Conservation (phyloP, 2,888 invertebrate genomes). For the Drosophila heteroneura region DNA sequence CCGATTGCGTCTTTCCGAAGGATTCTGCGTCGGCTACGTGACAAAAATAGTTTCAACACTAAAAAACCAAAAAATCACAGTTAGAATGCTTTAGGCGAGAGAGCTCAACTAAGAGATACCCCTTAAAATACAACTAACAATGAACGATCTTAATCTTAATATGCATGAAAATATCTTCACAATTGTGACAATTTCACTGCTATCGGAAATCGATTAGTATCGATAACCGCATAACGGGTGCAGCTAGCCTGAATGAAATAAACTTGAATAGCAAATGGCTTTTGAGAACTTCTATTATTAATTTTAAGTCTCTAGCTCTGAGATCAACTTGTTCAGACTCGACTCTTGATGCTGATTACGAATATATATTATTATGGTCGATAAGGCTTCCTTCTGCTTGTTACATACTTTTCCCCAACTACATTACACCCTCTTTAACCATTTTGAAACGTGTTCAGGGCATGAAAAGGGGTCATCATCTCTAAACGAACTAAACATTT, state of each 20-base stretch:
- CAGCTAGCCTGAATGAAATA: background rate
- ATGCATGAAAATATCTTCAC: background rate
- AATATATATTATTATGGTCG: background rate
- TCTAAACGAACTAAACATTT: background rate
- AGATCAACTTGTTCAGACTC: background rate
- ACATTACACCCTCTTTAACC: background rate
- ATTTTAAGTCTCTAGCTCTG: background rate
- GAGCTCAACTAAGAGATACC: background rate
- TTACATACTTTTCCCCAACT: background rate
- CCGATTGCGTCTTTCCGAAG: conserved; percentile 19
- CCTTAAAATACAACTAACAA: background rate
- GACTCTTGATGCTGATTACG: background rate
- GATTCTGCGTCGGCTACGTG: conserved; percentile 7
- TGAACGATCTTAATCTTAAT: background rate
- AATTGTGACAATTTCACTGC: background rate
- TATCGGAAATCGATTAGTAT: background rate
- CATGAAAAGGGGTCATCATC: background rate
- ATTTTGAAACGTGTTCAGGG: background rate
- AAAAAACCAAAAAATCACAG: background rate
- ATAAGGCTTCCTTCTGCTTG: background rate
- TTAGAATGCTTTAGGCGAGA: background rate
- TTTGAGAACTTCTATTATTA: background rate
- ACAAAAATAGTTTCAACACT: background rate
- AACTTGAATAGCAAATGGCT: background rate
- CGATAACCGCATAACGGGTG: background rate